Base-by-base conservation (phyloP, 2,888 invertebrate genomes). In the Deroplatys truncata region DNA sequence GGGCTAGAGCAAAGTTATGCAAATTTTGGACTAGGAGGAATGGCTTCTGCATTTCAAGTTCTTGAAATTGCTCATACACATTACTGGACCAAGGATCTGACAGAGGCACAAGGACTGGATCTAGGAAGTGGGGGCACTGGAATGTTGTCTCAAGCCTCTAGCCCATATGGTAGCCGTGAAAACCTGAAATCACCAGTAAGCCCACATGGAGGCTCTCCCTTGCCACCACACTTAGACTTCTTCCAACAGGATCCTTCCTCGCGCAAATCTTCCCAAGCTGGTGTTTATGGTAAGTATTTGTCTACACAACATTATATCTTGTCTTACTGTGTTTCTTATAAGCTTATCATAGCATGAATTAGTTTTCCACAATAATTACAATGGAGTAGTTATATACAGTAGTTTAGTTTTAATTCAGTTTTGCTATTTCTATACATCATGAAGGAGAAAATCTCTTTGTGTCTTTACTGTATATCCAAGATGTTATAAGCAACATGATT, bases 11-110 rank as follows among this genome's bases (percentile, higher is more conserved):
- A 97, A 91, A 98, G 98, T 0, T 99, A 97, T 93, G 96, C 96
- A 84, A 99, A 98, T 94, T 98, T 98, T 92, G 99, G 99, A 0
- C 95, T 98, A 1, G 99, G 99, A 82, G 99, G 99, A 31, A 98
- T 99, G 97, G 98, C 99, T 7, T 98, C 99, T 0, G 98, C 98
- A 29, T 99, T 98, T 93, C 98, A 99, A 94, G 95, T 99, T 91
- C 96, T 99, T 92, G 99, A 99, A 95, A 98, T 99, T 92, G 98
- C 98, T 4, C 99, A 99, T 93, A 99, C 99, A 0, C 99, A 99
- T 94, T 99, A 97, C 93, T 99, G 98, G 98, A 97, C 97, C 92
- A 97, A 98, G 92, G 98, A 98, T 93, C 93, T 98, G 15, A 94
- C 95, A 0, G 96, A 95, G 90, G 93, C 94, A 35, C 92, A 92